Evolutionary conservation across 2,888 invertebrate genomes (phyloP).

Genomic region (Synergus itoensis): DNA sequence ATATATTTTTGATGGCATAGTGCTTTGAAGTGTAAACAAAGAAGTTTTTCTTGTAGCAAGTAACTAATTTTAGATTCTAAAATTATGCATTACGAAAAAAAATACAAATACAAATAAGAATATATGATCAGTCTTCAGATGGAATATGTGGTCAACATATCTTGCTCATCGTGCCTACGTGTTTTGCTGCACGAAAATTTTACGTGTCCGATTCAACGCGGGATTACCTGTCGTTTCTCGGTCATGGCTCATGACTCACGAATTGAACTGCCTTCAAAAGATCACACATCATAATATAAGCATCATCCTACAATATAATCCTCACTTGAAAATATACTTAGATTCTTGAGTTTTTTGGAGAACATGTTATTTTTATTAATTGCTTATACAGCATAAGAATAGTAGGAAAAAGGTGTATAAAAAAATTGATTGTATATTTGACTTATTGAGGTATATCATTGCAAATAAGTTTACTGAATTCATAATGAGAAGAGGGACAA

Average conservation of each 20-base stretch:
- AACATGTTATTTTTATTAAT: not conserved
- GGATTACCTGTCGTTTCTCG: not conserved
- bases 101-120: not conserved
- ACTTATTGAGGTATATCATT: too few relatives aligned
- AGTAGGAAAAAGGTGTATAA: too few relatives aligned
- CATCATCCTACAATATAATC: not conserved
- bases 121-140: not conserved
- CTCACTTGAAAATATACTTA: not conserved
- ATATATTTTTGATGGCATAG: not conserved
- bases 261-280: not conserved
- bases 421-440: too few relatives aligned
- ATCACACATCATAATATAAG: not conserved
- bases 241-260: not conserved
- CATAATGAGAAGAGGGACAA: too few relatives aligned
- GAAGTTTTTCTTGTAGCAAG: not conserved
- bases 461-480: too few relatives aligned
- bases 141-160: not conserved
- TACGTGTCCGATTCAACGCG: not conserved
- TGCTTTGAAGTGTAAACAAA: not conserved
- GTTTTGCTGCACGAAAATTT: constrained; percentile 26
- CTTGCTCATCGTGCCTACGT: not conserved
- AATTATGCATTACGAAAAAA: not conserved
- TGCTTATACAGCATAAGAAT: too few relatives aligned
- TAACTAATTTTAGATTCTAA: not conserved
- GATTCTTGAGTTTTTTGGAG: not conserved